These are phyloP conservation scores for Pemphredon lugubris DNA, from an alignment of 2,888 invertebrate species.

Conservation along the genomic window DNA sequence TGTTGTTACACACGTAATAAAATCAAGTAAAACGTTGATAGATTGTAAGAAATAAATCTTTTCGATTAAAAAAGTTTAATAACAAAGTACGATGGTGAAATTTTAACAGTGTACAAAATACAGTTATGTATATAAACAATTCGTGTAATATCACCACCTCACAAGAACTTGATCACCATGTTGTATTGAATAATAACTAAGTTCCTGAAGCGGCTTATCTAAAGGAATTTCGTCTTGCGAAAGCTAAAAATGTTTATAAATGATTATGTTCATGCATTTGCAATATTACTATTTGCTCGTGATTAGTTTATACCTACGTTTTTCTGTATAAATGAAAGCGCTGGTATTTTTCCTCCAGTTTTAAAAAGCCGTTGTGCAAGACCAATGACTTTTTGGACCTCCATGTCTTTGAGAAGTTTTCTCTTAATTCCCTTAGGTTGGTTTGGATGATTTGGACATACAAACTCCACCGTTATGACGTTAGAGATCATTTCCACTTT, in stretches of 20 bases:
- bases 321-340: conserved; percentile 78
- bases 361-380: conserved; percentile 90
- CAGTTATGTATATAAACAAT: conserved; percentile 71
- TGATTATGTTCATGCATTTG: background rate
- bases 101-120: conserved; percentile 77
- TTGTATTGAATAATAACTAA: conserved; percentile 92
- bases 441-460: conserved; percentile 82
- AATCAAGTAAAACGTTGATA: conserved; percentile 25
- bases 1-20: conserved; percentile 3
- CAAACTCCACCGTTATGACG: conserved; percentile 83
- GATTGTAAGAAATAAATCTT: conserved; percentile 26
- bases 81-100: conserved; percentile 73
- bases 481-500: conserved; percentile 84
- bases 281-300: background rate
- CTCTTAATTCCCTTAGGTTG: conserved; percentile 84
- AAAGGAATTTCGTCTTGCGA: conserved; percentile 88
- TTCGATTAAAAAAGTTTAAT: conserved; percentile 76
- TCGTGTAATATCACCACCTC: conserved; percentile 82
- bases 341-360: conserved; percentile 81
- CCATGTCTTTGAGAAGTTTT: conserved; percentile 89
- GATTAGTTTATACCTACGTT: conserved; percentile 78
- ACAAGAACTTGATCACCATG: conserved; percentile 91
- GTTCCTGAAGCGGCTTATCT: conserved; percentile 91
- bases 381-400: conserved; percentile 91
- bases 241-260: conserved; percentile 76